phyloP scores from a whole-genome alignment of 2,797 vertebrate genomes.

The Sebastes itinus region DNA sequence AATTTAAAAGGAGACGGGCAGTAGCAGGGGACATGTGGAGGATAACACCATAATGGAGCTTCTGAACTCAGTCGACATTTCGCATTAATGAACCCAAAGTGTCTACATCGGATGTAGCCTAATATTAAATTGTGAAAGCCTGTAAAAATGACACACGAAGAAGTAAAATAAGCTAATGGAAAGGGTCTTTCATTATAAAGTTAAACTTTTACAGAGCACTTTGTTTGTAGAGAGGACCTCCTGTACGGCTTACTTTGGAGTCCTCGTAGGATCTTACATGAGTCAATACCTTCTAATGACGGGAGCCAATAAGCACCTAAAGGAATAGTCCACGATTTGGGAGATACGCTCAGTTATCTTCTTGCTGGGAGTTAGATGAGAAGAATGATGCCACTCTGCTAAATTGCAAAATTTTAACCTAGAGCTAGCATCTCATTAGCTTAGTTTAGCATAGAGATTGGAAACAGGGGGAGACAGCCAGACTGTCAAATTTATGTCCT shows the following conservation, averaged over 20 bases:
- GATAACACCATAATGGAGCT: constrained; percentile 3
- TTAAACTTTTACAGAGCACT: background rate
- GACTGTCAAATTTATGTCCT: background rate
- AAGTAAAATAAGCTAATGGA: background rate
- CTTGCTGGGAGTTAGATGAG: background rate
- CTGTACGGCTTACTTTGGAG: background rate
- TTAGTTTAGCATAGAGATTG: background rate
- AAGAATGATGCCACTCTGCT: background rate
- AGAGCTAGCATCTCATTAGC: background rate
- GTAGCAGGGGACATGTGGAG: background rate
- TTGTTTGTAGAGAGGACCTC: background rate
- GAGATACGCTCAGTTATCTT: background rate
- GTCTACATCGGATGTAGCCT: background rate
- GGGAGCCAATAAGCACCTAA: background rate
- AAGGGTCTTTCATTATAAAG: background rate
- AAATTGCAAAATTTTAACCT: background rate
- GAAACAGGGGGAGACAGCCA: background rate
- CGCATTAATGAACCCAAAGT: constrained; percentile 9
- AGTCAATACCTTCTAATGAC: background rate
- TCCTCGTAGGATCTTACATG: background rate
- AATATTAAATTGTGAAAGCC: background rate
- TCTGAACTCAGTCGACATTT: constrained; percentile 1
- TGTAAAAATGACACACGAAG: background rate
- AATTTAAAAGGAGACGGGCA: constrained; percentile 6
- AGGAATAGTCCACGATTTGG: background rate